Evolutionary conservation across 2,113 vertebrate species (phyloP).

Genomic region (Micronycteris hirsuta): DNA sequence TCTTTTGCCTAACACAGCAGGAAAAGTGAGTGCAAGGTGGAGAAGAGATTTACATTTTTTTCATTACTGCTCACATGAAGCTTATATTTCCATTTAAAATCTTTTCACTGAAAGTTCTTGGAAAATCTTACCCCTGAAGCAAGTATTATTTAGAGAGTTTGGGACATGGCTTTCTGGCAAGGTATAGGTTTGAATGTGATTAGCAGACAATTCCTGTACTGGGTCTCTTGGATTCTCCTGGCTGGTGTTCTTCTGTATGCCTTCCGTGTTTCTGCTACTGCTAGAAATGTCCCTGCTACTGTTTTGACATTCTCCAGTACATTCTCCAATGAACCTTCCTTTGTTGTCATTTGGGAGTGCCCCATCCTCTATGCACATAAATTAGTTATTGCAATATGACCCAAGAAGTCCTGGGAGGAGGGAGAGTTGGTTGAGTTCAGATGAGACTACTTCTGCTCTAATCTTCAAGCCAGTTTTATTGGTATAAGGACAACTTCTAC

Average conservation of each 20-base stretch:
- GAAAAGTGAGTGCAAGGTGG: constrained; percentile 44
- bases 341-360: background rate
- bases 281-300: background rate
- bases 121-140: constrained; percentile 63
- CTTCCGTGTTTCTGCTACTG: background rate
- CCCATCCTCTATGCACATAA: background rate
- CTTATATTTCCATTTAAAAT: constrained; percentile 60
- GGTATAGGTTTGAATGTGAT: constrained; percentile 49
- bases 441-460: background rate
- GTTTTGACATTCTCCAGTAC: constrained; percentile 1
- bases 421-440: background rate
- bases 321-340: background rate
- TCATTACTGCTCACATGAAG: constrained; percentile 43
- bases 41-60: constrained; percentile 58
- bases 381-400: background rate
- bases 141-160: constrained; percentile 51
- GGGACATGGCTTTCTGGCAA: constrained; percentile 30
- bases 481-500: background rate
- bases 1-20: constrained; percentile 54
- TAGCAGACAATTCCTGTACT: constrained; percentile 23
- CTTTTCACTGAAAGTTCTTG: constrained; percentile 29
- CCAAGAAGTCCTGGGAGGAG: background rate
- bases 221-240: constrained; percentile 23
- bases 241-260: background rate
- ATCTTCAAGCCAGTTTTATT: background rate